A percentile compares a stretch with the other conserved stretches of the same genome.
These are phyloP conservation scores for Lumbricus terrestris DNA, from an alignment of 2,888 invertebrate species.

Conservation along the genomic window DNA sequence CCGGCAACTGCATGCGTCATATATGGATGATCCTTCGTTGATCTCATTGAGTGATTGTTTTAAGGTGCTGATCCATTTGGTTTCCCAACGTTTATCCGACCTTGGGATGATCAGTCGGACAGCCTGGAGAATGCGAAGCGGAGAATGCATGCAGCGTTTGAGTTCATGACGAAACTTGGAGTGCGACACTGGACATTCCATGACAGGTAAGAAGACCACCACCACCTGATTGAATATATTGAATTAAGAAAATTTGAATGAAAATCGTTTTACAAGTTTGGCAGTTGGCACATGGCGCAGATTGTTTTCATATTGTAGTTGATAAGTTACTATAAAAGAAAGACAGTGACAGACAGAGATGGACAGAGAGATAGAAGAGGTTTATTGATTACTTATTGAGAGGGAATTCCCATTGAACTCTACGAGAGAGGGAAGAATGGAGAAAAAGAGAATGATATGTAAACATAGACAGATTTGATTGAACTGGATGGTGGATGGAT, in stretches of 20 bases:
- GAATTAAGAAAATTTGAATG: background rate
- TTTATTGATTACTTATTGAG: too few relatives aligned
- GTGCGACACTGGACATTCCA: slow-evolving; percentile 69
- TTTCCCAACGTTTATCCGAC: slow-evolving; percentile 59
- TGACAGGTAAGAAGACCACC: slow-evolving; percentile 63
- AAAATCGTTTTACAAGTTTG: too few relatives aligned
- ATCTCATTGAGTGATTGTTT: background rate
- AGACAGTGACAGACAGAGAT: too few relatives aligned
- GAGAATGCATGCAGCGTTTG: slow-evolving; percentile 67
- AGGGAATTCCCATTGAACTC: too few relatives aligned
- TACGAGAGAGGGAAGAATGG: too few relatives aligned
- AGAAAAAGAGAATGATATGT: too few relatives aligned
- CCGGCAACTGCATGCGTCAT: too few relatives aligned
- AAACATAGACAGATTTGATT: too few relatives aligned
- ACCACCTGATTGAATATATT: background rate
- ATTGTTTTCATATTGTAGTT: background rate
- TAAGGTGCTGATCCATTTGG: slow-evolving; percentile 62
- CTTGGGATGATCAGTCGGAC: slow-evolving; percentile 67
- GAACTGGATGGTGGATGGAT: background rate
- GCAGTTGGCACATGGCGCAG: background rate
- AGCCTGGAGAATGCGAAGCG: slow-evolving; percentile 66
- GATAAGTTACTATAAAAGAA: too few relatives aligned
- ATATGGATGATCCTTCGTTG: too few relatives aligned
- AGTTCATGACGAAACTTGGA: slow-evolving; percentile 68
- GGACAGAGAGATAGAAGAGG: too few relatives aligned